A percentile compares a stretch with the other conserved stretches of the same genome.
Evolutionary conservation across 2,113 vertebrate genomes (phyloP).

Genomic region (Saccopteryx leptura): DNA sequence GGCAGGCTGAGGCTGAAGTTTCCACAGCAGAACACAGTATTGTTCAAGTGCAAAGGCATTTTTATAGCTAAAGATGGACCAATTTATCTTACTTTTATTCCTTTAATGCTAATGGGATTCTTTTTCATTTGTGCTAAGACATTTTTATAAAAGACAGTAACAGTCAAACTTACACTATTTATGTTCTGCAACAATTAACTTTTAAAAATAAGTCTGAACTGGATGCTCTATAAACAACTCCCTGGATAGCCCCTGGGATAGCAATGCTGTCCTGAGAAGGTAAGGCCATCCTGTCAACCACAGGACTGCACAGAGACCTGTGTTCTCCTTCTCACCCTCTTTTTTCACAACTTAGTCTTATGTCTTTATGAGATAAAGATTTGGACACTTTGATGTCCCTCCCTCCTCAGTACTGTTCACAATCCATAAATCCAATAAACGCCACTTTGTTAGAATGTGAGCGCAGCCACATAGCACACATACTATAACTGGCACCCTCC

Average conservation of each 20-base stretch:
- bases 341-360: not conserved
- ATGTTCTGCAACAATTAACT: conserved; percentile 17
- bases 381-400: not conserved
- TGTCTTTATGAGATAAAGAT: not conserved
- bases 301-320: not conserved
- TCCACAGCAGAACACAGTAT: not conserved
- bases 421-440: no score
- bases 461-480: not conserved
- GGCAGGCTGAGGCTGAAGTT: not conserved
- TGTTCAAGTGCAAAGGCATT: not conserved
- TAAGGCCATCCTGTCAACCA: not conserved
- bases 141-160: not conserved
- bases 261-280: not conserved
- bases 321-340: not conserved
- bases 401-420: not conserved
- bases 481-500: not conserved
- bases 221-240: not conserved
- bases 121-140: not conserved
- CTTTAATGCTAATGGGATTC: not conserved
- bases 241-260: not conserved
- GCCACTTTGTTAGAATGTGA: not conserved
- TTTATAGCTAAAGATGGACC: not conserved
- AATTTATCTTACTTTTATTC: not conserved
- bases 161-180: not conserved
- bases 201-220: conserved; percentile 6